Percentiles rank a stretch among this genome's conserved stretches.
Evolutionary conservation across 2,113 vertebrate genomes (phyloP).

Genomic region (Cranoglanis bouderius): DNA sequence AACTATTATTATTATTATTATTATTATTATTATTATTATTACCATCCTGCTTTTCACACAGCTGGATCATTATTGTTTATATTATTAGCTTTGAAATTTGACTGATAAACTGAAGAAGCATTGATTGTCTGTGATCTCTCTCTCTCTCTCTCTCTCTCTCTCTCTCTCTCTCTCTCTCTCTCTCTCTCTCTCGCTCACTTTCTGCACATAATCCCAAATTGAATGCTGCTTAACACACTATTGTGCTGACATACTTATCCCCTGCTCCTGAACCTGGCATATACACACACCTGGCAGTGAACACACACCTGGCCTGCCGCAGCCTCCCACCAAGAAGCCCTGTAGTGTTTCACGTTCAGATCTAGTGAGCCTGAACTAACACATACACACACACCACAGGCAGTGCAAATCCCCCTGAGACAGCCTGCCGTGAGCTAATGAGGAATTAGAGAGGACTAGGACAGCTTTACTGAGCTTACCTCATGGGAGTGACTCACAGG

Average conservation of each 20-base stretch:
- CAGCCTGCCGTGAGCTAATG: constrained; percentile 70
- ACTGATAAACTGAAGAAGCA: neutral
- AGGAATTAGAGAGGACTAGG: constrained; percentile 72
- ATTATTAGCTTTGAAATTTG: neutral
- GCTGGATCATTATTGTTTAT: too few relatives aligned
- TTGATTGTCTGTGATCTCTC: neutral
- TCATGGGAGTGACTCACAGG: constrained; percentile 67
- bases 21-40: too few relatives aligned
- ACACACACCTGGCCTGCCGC: constrained; percentile 64
- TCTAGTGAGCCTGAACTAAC: constrained; percentile 60
- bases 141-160: neutral
- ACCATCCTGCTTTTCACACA: too few relatives aligned
- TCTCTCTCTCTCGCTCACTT: neutral
- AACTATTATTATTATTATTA: too few relatives aligned
- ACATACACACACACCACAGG: constrained; percentile 63
- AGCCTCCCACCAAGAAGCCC: constrained; percentile 56
- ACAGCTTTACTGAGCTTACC: constrained; percentile 69
- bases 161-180: too few relatives aligned
- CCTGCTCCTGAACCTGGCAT: constrained; percentile 28
- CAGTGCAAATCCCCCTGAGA: constrained; percentile 66
- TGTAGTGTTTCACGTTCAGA: constrained; percentile 57
- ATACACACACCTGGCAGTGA: constrained; percentile 62
- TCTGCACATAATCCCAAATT: constrained; percentile 23
- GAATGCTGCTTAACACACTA: constrained; percentile 38
- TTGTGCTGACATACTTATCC: constrained; percentile 48